Evolutionary conservation across 2,888 invertebrate species (phyloP).

Genomic region (Mycalesis mineus): DNA sequence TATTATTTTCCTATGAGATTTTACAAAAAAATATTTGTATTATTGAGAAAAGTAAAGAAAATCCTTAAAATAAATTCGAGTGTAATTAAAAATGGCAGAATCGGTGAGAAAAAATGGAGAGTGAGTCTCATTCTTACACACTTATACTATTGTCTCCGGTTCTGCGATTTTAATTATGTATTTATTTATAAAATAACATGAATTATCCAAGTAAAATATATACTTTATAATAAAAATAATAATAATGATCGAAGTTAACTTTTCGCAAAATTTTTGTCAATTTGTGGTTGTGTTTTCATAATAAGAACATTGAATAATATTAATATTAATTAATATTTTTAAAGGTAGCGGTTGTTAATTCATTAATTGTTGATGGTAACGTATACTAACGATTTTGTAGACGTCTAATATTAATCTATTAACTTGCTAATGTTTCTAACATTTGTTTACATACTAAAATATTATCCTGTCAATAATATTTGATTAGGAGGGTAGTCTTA

Average conservation of each 20-base stretch:
- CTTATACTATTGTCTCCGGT: not conserved
- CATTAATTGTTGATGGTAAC: not conserved
- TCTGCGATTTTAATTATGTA: not conserved
- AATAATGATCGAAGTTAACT: not conserved
- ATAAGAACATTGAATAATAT: slow-evolving; percentile 9
- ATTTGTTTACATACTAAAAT: slow-evolving; percentile 11
- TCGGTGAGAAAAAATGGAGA: too few relatives aligned
- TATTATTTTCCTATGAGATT: slow-evolving; percentile 22
- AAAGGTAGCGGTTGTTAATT: slow-evolving; percentile 18
- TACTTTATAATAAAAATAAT: too few relatives aligned
- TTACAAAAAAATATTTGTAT: not conserved
- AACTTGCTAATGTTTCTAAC: slow-evolving; percentile 23
- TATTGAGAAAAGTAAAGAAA: too few relatives aligned
- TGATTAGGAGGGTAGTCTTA: not conserved
- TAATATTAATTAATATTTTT: slow-evolving; percentile 10
- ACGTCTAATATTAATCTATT: slow-evolving; percentile 4
- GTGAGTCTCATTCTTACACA: too few relatives aligned
- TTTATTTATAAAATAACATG: not conserved
- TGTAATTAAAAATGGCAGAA: too few relatives aligned
- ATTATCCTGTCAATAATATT: not conserved
- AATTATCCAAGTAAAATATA: not conserved
- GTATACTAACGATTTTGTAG: not conserved
- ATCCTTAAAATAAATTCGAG: too few relatives aligned
- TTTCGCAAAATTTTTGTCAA: slow-evolving; percentile 16
- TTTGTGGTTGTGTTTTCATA: slow-evolving; percentile 25